Base-by-base conservation (phyloP, 2,888 invertebrate genomes). In the Drosophila helvetica region DNA sequence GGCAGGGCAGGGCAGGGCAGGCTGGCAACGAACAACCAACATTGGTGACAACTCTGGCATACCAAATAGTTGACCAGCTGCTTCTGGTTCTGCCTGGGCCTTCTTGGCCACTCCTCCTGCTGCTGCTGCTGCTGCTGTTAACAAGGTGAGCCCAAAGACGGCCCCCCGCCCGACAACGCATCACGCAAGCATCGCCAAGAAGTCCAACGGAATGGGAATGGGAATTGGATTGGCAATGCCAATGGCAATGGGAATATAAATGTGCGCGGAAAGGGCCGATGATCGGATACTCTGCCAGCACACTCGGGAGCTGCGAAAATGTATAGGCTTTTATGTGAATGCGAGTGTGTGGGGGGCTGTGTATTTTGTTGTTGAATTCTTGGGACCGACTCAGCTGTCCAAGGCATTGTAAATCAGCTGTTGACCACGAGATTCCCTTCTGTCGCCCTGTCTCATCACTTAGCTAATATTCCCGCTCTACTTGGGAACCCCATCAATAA, bases 11-110 rank as follows among this genome's bases (percentile, higher is more conserved):
- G 43, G 48, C 42, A 27, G 27, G 50, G 25, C n/a, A n/a, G n/a
- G n/a, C 22, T 4, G 60, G 17, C 53, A 38, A 59, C 68, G 50
- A 33, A 50, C 56, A 53, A 70, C 55, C 48, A 45, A 53, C 63
- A 53, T 19, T 57, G 74, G 64, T 54, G 86, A 86, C 83, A 82
- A 74, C 78, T 74, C 71, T 86, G 74, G 83, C 86, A 84, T 84
- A 88, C 88, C 78, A 84, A 84, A 78, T 79, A 86, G 69, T 81
- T 78, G 70, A 54, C 65, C 50, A 72, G 58, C 65, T 52, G 72
- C 65, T 73, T 46, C 56, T 70, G 42, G n/a, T 25, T n/a, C 50
- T 59, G 10, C 3, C 47, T 33, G 18, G 12, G 9, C 17, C 17
- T 9, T 22, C 65, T 50, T n/a, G 19, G 30, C 15, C 46, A 19